A percentile compares a stretch with the other conserved stretches of the same genome.
Evolutionary conservation across 2,113 vertebrate genomes (phyloP).

Genomic region (Manacus vitellinus): DNA sequence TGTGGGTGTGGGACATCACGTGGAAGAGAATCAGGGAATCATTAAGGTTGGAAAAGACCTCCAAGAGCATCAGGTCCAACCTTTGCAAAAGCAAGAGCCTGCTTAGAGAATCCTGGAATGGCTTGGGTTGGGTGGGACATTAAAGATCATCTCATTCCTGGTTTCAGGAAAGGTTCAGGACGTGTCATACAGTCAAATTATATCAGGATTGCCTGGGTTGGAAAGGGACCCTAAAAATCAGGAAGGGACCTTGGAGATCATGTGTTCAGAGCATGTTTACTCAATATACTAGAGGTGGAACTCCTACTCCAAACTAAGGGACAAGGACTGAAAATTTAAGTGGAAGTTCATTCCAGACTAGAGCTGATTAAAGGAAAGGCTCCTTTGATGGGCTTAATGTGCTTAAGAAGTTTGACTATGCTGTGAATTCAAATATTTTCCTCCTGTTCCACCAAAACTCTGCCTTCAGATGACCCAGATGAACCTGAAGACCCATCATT

Average conservation of each 20-base stretch:
- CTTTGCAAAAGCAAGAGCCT: too few species aligned
- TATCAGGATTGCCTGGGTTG: background rate
- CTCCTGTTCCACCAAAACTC: background rate
- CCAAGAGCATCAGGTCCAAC: too few species aligned
- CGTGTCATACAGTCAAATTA: background rate
- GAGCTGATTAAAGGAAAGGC: background rate
- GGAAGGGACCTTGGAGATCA: fast-evolving
- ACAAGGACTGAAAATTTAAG: background rate
- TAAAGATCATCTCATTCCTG: too few species aligned
- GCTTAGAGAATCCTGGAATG: too few species aligned
- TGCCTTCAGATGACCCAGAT: background rate
- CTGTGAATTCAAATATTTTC: background rate
- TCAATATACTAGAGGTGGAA: background rate
- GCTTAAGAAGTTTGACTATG: background rate
- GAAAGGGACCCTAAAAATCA: background rate
- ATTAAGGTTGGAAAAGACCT: too few species aligned
- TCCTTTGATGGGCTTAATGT: background rate
- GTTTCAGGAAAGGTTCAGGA: background rate
- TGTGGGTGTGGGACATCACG: too few species aligned
- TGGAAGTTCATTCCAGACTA: background rate
- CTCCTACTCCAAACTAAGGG: background rate
- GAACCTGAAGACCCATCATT: background rate
- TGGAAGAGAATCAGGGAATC: too few species aligned
- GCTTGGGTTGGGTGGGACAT: too few species aligned
- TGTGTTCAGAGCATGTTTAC: fast-evolving